Evolutionary conservation across 1,140 invertebrate genomes (phyloP), one percentile per base, ranked within the genome.

Genomic region (Akabosia matsudoensis): DNA sequence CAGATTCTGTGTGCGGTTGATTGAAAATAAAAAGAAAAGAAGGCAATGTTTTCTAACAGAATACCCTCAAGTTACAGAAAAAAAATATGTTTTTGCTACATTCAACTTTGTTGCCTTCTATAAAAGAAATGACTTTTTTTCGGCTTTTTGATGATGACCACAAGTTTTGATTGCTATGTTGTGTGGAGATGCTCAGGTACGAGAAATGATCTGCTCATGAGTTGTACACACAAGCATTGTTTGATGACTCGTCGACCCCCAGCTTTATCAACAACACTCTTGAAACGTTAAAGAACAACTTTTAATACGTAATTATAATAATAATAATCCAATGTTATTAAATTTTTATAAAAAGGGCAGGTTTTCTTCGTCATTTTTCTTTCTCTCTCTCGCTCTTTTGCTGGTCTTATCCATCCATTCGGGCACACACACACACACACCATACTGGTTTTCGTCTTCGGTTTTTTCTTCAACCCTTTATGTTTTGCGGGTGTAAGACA

Each of bases 221-320:
- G 37, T 18, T 45, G 7, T 45, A 18, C n/a, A n/a, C n/a, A n/a
- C n/a, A n/a, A n/a, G n/a, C n/a, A n/a, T n/a, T n/a, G n/a, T n/a
- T n/a, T n/a, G n/a, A n/a, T n/a, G n/a, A n/a, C n/a, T n/a, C n/a
- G n/a, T n/a, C n/a, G n/a, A n/a, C n/a, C n/a, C n/a, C n/a, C n/a
- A n/a, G n/a, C n/a, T n/a, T 45, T 45, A 18, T 45, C 7, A 18
- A 45, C 7, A 45, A 45, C 37, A 45, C 18, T 7, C 7, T 45
- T 10, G 18, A 18, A 45, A 45, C 7, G 37, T 10, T 45, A 7
- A n/a, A 22, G 14, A 61, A 61, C 54, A 61, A 61, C 54, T 61
- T 61, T 24, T 61, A 61, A 61, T 61, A 61, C 54, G 54, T 61
- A 61, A 61, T 61, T 61, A 61, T 61, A 61, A 61, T 61, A 61